These are phyloP conservation scores for Unio delphinus DNA, from an alignment of 2,888 invertebrate genomes.

Conservation along the genomic window DNA sequence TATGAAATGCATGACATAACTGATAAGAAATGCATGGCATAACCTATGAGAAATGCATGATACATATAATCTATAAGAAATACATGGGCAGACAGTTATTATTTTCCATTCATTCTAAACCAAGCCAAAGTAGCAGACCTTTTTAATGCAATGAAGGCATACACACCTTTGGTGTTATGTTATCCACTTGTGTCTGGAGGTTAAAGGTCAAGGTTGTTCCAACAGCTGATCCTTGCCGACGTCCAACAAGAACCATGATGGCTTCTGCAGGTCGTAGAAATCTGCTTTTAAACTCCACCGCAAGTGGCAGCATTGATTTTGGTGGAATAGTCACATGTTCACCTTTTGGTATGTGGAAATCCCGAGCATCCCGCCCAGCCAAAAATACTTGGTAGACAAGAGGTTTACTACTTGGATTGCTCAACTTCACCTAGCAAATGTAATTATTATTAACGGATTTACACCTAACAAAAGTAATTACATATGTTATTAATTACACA, in stretches of 20 bases:
- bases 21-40: too few relatives aligned
- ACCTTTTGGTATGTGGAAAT: slow-evolving; percentile 68
- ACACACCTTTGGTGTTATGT: slow-evolving; percentile 66
- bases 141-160: too few relatives aligned
- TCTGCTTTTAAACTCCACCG: slow-evolving; percentile 59
- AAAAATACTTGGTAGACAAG: slow-evolving; percentile 67
- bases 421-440: slow-evolving; percentile 63
- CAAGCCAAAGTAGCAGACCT: too few relatives aligned
- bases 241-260: slow-evolving; percentile 64
- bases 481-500: slow-evolving; percentile 9
- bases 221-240: slow-evolving; percentile 62
- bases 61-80: too few relatives aligned
- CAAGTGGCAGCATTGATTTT: slow-evolving; percentile 55
- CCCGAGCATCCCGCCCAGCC: slow-evolving; percentile 66
- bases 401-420: slow-evolving; percentile 68
- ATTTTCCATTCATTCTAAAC: too few relatives aligned
- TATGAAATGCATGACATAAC: too few relatives aligned
- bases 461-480: background rate
- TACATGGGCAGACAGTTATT: too few relatives aligned
- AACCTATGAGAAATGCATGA: too few relatives aligned
- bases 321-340: slow-evolving; percentile 62
- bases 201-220: slow-evolving; percentile 69
- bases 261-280: slow-evolving; percentile 68
- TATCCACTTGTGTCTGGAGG: slow-evolving; percentile 63
- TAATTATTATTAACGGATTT: background rate